Percentiles rank a stretch among this genome's conserved stretches.
These are phyloP conservation scores for Hyaena hyaena DNA, from an alignment of 2,113 vertebrate genomes.

Conservation along the genomic window DNA sequence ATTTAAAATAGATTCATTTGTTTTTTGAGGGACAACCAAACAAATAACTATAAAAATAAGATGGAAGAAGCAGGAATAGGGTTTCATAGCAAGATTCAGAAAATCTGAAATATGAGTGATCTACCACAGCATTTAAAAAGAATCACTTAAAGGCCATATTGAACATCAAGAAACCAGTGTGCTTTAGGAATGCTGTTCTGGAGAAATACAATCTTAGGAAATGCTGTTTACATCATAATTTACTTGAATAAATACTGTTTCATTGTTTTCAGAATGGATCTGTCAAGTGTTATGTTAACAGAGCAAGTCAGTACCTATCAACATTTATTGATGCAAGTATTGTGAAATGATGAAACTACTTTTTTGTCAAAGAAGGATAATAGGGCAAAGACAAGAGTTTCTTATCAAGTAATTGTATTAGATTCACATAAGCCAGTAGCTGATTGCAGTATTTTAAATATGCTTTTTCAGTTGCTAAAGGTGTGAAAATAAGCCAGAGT, in stretches of 20 bases:
- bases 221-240: not conserved
- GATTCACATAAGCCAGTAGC: not conserved
- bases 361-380: not conserved
- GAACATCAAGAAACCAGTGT: not conserved
- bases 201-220: not conserved
- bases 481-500: conserved; percentile 39
- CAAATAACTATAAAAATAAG: not conserved
- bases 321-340: not conserved
- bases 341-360: not conserved
- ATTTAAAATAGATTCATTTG: not conserved
- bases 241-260: conserved; percentile 24
- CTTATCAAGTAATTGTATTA: conserved; percentile 31
- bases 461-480: conserved; percentile 34
- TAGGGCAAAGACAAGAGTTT: not conserved
- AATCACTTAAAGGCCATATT: not conserved
- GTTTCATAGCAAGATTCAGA: not conserved
- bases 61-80: not conserved
- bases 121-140: not conserved
- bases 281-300: not conserved
- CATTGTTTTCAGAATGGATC: not conserved
- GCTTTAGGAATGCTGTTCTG: not conserved
- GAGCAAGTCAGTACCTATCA: conserved; percentile 7
- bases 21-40: not conserved
- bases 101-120: not conserved
- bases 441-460: conserved; percentile 46